phyloP scores from a whole-genome alignment of 2,113 vertebrate genomes.

The Alectura lathami region DNA sequence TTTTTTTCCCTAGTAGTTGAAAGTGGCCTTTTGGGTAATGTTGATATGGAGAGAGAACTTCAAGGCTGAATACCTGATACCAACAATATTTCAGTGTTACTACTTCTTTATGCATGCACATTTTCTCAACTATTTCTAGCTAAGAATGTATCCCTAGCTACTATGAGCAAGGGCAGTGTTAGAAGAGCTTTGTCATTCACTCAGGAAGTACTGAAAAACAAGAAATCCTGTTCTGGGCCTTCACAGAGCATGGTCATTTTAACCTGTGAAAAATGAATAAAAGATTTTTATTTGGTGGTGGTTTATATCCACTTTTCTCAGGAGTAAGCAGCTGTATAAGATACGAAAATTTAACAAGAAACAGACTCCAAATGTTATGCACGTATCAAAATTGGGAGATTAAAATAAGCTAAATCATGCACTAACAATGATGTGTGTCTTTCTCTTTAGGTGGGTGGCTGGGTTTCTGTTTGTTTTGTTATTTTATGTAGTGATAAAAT shows the following conservation, averaged over 20 bases:
- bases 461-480: constrained; percentile 34
- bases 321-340: neutral
- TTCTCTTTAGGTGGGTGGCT: neutral
- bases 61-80: neutral
- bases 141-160: neutral
- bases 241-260: neutral
- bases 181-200: neutral
- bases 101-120: neutral
- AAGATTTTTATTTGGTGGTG: neutral
- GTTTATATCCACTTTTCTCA: neutral
- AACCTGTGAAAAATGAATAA: neutral
- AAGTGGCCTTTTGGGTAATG: neutral
- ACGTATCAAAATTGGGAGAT: neutral
- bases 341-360: neutral
- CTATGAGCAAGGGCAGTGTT: fast-evolving
- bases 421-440: neutral
- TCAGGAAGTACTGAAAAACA: neutral
- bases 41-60: neutral
- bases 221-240: neutral
- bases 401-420: neutral
- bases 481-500: constrained; percentile 8
- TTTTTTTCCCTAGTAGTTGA: neutral
- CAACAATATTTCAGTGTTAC: neutral
- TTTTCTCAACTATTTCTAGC: neutral
- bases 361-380: neutral